phyloP scores from a whole-genome alignment of 1,140 invertebrate genomes.

The Campodea augens region DNA sequence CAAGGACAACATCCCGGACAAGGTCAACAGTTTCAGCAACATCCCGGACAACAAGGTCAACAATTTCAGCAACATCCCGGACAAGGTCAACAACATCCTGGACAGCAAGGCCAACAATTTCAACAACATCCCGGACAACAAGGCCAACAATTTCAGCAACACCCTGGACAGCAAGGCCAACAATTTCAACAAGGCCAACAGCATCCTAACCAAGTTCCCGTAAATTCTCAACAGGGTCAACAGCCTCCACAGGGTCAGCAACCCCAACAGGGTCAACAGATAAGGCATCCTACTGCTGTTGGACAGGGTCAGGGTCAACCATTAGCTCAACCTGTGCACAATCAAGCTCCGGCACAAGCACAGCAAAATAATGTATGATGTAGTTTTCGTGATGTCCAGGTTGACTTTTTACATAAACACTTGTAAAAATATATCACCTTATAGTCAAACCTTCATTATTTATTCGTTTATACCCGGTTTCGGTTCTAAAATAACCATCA shows the following conservation, averaged over 20 bases:
- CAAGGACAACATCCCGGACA: conserved; percentile 4
- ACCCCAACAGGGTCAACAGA: no score
- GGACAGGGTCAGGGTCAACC: no score
- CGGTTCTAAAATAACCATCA: no score
- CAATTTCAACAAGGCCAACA: conserved; percentile 7
- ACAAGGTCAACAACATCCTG: conserved; percentile 6
- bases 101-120: background rate
- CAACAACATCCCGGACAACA: background rate
- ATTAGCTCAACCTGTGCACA: no score
- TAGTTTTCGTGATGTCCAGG: no score
- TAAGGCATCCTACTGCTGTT: no score
- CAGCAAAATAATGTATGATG: no score
- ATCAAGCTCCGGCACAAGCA: no score
- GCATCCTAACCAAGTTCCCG: background rate
- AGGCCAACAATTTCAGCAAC: conserved; percentile 1
- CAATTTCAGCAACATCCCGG: background rate
- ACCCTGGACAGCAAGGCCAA: background rate
- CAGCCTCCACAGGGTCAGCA: background rate
- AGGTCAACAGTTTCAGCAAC: background rate
- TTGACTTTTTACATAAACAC: no score
- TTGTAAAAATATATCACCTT: no score
- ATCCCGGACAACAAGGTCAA: background rate
- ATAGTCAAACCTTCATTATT: no score
- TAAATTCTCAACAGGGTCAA: background rate
- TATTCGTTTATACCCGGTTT: no score